Conservation (phyloP, 2,113 vertebrate species). For the Zeus faber region DNA sequence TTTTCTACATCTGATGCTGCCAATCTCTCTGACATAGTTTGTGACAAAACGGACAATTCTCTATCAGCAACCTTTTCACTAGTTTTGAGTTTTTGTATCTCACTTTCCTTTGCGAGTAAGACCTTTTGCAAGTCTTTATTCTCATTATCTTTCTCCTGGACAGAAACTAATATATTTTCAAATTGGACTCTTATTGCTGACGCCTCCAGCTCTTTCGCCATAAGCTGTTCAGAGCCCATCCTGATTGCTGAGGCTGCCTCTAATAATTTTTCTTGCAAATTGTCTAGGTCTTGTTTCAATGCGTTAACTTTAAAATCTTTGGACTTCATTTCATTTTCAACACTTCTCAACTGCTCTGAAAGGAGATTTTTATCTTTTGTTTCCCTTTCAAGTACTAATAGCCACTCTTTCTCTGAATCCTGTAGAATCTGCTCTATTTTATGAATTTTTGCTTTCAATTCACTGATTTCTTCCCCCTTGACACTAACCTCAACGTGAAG, state of each 20-base stretch:
- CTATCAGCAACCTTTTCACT: conserved; percentile 39
- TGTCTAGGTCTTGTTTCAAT: conserved; percentile 78
- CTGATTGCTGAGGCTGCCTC: conserved; percentile 64
- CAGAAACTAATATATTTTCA: conserved; percentile 66
- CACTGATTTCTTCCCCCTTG: conserved; percentile 74
- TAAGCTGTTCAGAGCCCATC: conserved; percentile 67
- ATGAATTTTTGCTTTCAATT: conserved; percentile 70
- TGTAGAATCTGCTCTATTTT: conserved; percentile 76
- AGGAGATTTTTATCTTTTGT: conserved; percentile 72
- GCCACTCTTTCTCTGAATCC: conserved; percentile 81
- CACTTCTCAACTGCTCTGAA: conserved; percentile 65
- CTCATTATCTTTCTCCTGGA: conserved; percentile 74
- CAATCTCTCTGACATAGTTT: conserved; percentile 44
- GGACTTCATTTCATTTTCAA: conserved; percentile 73
- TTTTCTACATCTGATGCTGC: conserved; percentile 36
- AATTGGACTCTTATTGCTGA: conserved; percentile 66
- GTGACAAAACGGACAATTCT: conserved; percentile 39
- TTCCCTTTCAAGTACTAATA: conserved; percentile 75
- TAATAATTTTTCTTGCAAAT: conserved; percentile 73
- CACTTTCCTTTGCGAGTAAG: conserved; percentile 66
- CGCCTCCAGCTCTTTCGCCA: conserved; percentile 58
- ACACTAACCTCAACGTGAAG: conserved; percentile 88
- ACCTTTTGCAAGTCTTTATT: conserved; percentile 52
- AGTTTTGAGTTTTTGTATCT: conserved; percentile 54
- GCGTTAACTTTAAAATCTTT: conserved; percentile 78